A percentile compares a stretch with the other conserved stretches of the same genome.
phyloP scores from a whole-genome alignment of 2,888 invertebrate species.

The Baronia brevicornis region DNA sequence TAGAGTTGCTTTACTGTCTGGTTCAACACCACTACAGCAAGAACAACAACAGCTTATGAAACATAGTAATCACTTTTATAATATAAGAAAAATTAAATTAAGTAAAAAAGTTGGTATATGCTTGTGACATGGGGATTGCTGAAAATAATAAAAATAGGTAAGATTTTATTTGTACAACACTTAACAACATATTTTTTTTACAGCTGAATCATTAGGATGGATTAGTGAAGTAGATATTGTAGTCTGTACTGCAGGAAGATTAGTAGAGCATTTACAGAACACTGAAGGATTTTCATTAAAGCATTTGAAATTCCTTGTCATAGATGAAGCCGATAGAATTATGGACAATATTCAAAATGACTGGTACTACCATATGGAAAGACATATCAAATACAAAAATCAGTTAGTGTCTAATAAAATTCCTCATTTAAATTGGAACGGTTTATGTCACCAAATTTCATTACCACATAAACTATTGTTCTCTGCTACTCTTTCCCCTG shows the following conservation, averaged over 20 bases:
- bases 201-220: slow-evolving; percentile 75
- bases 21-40: slow-evolving; percentile 78
- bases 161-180: slow-evolving; percentile 6
- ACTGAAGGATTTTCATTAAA: slow-evolving; percentile 86
- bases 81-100: neutral
- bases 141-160: no score
- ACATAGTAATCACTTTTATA: slow-evolving; percentile 43
- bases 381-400: slow-evolving; percentile 76
- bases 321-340: slow-evolving; percentile 98
- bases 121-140: neutral
- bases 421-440: slow-evolving; percentile 66
- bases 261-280: slow-evolving; percentile 92
- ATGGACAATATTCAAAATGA: slow-evolving; percentile 94
- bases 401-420: slow-evolving; percentile 64
- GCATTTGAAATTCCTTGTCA: slow-evolving; percentile 85
- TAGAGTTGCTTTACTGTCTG: slow-evolving; percentile 81
- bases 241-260: slow-evolving; percentile 93
- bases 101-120: neutral
- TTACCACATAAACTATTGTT: slow-evolving; percentile 93
- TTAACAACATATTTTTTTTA: slow-evolving; percentile 27
- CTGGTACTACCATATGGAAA: slow-evolving; percentile 90
- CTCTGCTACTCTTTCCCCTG: slow-evolving; percentile 97
- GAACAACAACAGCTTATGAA: slow-evolving; percentile 80
- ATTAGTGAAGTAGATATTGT: slow-evolving; percentile 86
- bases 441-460: slow-evolving; percentile 54